Conservation (phyloP, 2,888 invertebrate genomes). For the Sphecodes monilicornis region DNA sequence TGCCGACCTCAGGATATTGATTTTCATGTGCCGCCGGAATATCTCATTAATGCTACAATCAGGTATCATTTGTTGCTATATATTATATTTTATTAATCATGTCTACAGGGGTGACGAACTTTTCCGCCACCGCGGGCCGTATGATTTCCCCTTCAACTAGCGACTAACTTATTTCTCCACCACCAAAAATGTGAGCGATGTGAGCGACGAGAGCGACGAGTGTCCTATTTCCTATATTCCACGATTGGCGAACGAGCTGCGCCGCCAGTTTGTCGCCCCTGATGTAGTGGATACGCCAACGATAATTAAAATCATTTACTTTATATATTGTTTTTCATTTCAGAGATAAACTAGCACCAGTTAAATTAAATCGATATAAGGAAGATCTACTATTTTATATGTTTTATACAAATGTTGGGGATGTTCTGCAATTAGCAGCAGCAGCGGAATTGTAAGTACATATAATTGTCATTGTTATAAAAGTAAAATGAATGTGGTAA, state of each 20-base stretch:
- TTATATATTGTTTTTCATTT: constrained; percentile 69
- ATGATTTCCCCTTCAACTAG: background rate
- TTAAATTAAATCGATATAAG: constrained; percentile 98
- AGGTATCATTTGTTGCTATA: constrained; percentile 83
- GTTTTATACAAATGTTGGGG: constrained; percentile 99
- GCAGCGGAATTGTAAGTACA: constrained; percentile 96
- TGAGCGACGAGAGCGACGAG: too few species aligned
- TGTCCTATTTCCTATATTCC: too few species aligned
- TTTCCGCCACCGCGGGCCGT: background rate
- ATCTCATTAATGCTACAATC: constrained; percentile 98
- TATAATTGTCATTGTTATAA: background rate
- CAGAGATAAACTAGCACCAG: constrained; percentile 96
- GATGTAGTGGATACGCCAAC: background rate
- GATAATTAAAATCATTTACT: background rate
- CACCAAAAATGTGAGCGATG: background rate
- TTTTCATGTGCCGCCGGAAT: constrained; percentile 99
- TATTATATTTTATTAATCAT: background rate
- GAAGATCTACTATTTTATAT: constrained; percentile 99
- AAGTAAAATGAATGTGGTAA: background rate
- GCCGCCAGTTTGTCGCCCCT: background rate
- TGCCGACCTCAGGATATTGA: constrained; percentile 99
- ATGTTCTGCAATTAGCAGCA: constrained; percentile 98
- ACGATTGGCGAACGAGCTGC: too few species aligned
- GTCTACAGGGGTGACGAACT: background rate
- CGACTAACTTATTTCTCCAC: background rate